Evolutionary conservation across 2,888 invertebrate species (phyloP).

Genomic region (Andrena minutula): DNA sequence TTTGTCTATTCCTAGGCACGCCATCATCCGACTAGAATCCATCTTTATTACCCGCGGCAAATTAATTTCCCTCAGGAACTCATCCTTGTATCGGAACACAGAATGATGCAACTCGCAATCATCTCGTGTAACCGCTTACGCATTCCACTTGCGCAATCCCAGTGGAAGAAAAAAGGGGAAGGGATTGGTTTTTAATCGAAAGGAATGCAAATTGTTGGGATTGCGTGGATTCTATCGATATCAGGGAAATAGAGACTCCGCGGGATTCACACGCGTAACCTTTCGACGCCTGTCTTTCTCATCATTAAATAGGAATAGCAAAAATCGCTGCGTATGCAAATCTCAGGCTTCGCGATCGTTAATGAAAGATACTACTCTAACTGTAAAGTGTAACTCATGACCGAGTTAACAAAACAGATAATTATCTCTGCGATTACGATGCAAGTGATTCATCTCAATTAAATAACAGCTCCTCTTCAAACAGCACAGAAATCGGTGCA

Average conservation of each 20-base stretch:
- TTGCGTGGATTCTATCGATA: slow-evolving; percentile 54
- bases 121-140: slow-evolving; percentile 41
- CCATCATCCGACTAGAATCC: slow-evolving; percentile 19
- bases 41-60: slow-evolving; percentile 36
- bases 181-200: slow-evolving; percentile 66
- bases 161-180: slow-evolving; percentile 20
- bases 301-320: neutral
- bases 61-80: slow-evolving; percentile 50
- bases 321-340: too few species aligned
- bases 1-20: slow-evolving; percentile 16
- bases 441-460: too few species aligned
- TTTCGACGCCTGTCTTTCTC: slow-evolving; percentile 17
- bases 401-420: too few species aligned
- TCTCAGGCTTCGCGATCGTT: too few species aligned
- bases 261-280: slow-evolving; percentile 26
- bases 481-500: too few species aligned
- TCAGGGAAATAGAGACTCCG: slow-evolving; percentile 45
- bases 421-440: too few species aligned
- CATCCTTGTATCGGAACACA: slow-evolving; percentile 45
- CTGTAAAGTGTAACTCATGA: too few species aligned
- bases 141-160: slow-evolving; percentile 59
- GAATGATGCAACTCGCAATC: slow-evolving; percentile 63
- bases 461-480: too few species aligned
- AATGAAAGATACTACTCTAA: too few species aligned
- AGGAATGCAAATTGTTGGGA: slow-evolving; percentile 60